These are phyloP conservation scores for Coenonympha glycerion DNA, from an alignment of 2,888 invertebrate species.

Conservation along the genomic window DNA sequence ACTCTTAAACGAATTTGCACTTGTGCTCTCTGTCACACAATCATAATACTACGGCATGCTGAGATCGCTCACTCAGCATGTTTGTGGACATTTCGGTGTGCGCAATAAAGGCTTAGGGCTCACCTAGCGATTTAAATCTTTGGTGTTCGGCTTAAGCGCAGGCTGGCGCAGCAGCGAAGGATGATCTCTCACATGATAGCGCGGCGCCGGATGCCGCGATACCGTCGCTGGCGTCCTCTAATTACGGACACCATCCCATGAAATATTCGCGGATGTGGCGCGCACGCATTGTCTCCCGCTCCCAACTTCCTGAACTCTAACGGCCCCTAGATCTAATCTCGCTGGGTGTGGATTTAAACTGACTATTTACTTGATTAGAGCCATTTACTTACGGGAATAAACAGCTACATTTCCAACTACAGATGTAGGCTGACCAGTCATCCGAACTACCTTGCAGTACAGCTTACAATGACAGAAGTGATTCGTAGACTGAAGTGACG, in stretches of 20 bases:
- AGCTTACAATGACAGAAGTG: too few relatives aligned
- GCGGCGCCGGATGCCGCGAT: constrained; percentile 55
- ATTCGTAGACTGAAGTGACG: too few relatives aligned
- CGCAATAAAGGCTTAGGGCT: too few relatives aligned
- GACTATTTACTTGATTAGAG: constrained; percentile 11
- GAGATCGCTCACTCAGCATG: too few relatives aligned
- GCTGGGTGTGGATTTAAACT: constrained; percentile 9
- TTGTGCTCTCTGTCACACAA: too few relatives aligned
- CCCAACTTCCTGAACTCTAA: constrained; percentile 50
- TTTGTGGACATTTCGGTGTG: too few relatives aligned
- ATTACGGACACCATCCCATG: constrained; percentile 59
- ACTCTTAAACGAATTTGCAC: too few relatives aligned
- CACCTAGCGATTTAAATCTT: background rate
- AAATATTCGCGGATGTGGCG: constrained; percentile 49
- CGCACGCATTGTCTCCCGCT: constrained; percentile 52
- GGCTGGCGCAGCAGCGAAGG: constrained; percentile 24
- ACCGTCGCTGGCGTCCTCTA: constrained; percentile 58
- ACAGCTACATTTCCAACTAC: too few relatives aligned
- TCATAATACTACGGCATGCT: too few relatives aligned
- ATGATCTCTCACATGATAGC: constrained; percentile 68
- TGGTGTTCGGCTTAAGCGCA: constrained; percentile 8
- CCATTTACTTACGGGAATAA: too few relatives aligned
- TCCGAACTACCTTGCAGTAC: too few relatives aligned
- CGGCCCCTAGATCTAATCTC: constrained; percentile 13
- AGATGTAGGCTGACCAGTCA: too few relatives aligned